Evolutionary conservation across 2,797 vertebrate species (phyloP).

Genomic region (Ptychadena robeensis): DNA sequence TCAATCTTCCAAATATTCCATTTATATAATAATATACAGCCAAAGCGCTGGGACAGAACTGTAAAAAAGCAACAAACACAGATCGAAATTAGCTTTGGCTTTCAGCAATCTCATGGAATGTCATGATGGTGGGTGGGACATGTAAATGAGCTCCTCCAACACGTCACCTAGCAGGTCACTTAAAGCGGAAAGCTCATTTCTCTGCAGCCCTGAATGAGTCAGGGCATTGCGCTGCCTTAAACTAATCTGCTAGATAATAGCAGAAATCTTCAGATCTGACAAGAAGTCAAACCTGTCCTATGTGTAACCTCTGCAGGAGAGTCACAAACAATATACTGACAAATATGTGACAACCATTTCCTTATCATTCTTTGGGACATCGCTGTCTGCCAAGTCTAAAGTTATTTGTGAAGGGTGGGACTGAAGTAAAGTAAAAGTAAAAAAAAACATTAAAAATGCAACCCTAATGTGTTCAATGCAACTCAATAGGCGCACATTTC

Average conservation of each 20-base stretch:
- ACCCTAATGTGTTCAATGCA: no score
- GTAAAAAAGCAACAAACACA: no score
- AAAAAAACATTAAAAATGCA: no score
- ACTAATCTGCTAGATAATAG: not conserved
- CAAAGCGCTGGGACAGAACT: not conserved
- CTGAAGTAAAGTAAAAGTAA: no score
- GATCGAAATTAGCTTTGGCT: not conserved
- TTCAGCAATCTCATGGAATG: not conserved
- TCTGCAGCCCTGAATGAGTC: not conserved
- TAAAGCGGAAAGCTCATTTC: not conserved
- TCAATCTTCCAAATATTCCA: not conserved
- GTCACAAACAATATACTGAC: not conserved
- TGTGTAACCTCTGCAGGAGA: not conserved
- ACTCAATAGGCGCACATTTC: no score
- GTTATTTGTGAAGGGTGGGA: not conserved
- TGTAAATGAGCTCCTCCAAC: constrained; percentile 26
- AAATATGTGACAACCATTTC: not conserved
- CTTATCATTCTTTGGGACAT: not conserved
- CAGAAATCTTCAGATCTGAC: not conserved
- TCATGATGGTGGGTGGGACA: not conserved
- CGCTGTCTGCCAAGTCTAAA: not conserved
- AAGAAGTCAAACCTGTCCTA: not conserved
- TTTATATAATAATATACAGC: not conserved
- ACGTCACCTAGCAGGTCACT: not conserved
- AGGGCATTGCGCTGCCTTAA: not conserved